Evolutionary conservation across 2,797 vertebrate genomes (phyloP).

Genomic region (Falco concolor): DNA sequence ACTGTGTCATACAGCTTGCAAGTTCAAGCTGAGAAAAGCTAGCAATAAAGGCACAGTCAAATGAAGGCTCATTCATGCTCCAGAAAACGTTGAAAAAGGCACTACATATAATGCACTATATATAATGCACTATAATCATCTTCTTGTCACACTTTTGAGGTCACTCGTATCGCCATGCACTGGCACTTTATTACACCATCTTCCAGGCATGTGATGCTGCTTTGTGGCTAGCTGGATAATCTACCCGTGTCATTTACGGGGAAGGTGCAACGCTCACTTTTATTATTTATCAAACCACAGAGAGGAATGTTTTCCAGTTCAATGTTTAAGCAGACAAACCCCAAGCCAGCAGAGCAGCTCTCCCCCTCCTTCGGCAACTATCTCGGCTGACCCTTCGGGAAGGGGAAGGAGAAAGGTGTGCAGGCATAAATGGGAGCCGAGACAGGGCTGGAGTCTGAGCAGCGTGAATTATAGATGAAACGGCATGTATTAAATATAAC

Average conservation of each 20-base stretch:
- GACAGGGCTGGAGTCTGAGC: conserved; percentile 35
- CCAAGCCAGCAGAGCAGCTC: background rate
- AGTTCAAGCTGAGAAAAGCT: conserved; percentile 15
- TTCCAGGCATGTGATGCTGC: conserved; percentile 9
- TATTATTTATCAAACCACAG: conserved; percentile 37
- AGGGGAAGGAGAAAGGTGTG: conserved; percentile 41
- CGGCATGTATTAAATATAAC: conserved; percentile 36
- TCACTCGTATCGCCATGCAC: background rate
- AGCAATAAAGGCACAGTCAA: conserved; percentile 22
- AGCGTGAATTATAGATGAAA: conserved; percentile 49
- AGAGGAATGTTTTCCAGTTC: background rate
- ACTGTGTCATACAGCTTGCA: background rate
- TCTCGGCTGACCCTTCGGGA: background rate
- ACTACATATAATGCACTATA: background rate
- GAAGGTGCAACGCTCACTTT: conserved; percentile 1
- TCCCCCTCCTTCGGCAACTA: background rate
- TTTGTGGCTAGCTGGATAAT: conserved; percentile 25
- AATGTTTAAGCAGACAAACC: background rate
- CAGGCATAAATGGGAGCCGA: conserved; percentile 29
- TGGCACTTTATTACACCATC: conserved; percentile 27
- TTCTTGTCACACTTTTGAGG: conserved; percentile 55
- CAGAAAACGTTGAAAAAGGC: conserved; percentile 22
- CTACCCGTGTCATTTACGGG: conserved; percentile 9
- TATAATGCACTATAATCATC: conserved; percentile 35
- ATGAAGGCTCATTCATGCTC: conserved; percentile 50